phyloP scores from a whole-genome alignment of 2,888 invertebrate genomes.

The Morinoia aosen region DNA sequence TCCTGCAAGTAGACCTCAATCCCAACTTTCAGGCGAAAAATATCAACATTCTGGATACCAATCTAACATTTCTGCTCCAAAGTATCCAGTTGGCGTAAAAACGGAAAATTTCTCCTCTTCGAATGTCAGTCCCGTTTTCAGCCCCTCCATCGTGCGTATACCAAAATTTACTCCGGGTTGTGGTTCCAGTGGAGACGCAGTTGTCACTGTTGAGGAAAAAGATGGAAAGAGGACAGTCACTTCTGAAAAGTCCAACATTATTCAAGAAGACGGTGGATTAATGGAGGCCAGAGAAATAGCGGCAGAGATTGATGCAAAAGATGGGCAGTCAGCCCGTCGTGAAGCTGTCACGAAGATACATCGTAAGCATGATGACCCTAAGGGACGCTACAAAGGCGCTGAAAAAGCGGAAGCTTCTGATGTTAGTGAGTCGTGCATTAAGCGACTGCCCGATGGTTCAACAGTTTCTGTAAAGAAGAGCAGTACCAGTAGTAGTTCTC shows the following conservation, averaged over 20 bases:
- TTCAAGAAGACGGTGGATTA: conserved; percentile 64
- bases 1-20: conserved; percentile 18
- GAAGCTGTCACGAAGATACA: conserved; percentile 62
- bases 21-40: background rate
- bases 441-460: conserved; percentile 64
- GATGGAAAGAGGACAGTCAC: conserved; percentile 62
- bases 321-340: conserved; percentile 64
- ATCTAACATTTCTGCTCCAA: conserved; percentile 21
- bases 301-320: conserved; percentile 63
- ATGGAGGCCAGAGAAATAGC: conserved; percentile 63
- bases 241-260: conserved; percentile 63
- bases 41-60: background rate
- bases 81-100: conserved; percentile 1
- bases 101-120: background rate
- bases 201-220: conserved; percentile 61
- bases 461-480: conserved; percentile 65
- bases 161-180: conserved; percentile 41
- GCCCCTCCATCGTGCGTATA: background rate
- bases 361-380: conserved; percentile 61
- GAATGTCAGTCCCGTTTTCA: background rate
- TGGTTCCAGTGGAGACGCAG: conserved; percentile 61
- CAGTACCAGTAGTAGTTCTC: conserved; percentile 60
- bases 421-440: conserved; percentile 64
- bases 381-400: conserved; percentile 62
- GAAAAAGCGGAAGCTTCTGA: conserved; percentile 66